Conservation (phyloP, 2,888 invertebrate species). For the Parthenolecanium corni region DNA sequence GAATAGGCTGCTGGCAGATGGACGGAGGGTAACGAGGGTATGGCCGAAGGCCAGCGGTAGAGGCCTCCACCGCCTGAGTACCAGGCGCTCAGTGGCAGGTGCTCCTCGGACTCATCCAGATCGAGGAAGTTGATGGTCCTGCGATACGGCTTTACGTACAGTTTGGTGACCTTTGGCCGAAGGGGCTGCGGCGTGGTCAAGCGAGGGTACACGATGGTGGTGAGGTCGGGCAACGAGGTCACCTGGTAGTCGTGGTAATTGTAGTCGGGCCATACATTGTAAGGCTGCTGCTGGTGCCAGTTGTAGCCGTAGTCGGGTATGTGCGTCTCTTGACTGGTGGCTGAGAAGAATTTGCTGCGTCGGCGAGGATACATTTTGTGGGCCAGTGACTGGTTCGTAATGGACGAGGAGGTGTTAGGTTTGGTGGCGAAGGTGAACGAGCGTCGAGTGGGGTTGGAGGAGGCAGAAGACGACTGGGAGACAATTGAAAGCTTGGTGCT, state of each 20-base stretch:
- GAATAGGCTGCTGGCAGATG: background rate
- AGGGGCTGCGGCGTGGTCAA: constrained; percentile 5
- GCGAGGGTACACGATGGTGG: constrained; percentile 12
- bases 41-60: background rate
- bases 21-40: background rate
- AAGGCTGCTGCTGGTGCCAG: background rate
- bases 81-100: constrained; percentile 4
- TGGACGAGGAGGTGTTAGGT: background rate
- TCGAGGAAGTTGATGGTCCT: background rate
- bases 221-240: background rate
- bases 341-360: background rate
- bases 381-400: background rate
- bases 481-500: constrained; percentile 44
- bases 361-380: background rate
- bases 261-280: background rate
- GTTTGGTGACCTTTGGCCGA: constrained; percentile 3
- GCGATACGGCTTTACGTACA: constrained; percentile 6
- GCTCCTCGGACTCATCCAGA: constrained; percentile 4
- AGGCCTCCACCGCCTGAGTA: background rate
- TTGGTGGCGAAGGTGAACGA: background rate
- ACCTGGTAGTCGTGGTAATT: constrained; percentile 7
- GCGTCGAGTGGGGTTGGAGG: constrained; percentile 6
- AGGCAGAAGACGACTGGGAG: constrained; percentile 47
- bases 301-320: no score
- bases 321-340: background rate